These are phyloP conservation scores for Euwallacea similis DNA, from an alignment of 1,140 invertebrate species.

Conservation along the genomic window DNA sequence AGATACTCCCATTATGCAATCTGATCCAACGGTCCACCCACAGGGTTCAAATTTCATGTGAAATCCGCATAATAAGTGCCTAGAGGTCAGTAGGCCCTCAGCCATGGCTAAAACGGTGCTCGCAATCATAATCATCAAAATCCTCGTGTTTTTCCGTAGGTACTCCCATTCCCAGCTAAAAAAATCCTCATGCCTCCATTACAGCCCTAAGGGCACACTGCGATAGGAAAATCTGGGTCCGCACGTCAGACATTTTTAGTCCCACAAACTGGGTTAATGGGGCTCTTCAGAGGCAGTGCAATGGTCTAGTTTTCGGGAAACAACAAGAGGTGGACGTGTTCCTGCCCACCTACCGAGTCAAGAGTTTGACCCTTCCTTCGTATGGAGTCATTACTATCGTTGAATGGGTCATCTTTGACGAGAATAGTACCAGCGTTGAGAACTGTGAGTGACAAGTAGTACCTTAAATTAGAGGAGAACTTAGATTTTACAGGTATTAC, in stretches of 20 bases:
- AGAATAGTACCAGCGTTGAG: slow-evolving; percentile 4
- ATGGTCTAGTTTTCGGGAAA: not conserved
- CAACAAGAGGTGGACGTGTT: too few species aligned
- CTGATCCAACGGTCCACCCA: too few species aligned
- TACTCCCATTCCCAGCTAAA: too few species aligned
- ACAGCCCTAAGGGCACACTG: not conserved
- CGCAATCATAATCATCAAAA: too few species aligned
- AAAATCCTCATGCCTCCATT: not conserved
- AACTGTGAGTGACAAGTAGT: slow-evolving; percentile 14
- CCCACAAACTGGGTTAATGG: slow-evolving; percentile 6
- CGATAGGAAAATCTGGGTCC: slow-evolving; percentile 20
- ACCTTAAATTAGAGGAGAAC: too few species aligned
- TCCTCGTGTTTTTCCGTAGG: too few species aligned
- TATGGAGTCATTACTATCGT: not conserved
- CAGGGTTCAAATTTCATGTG: too few species aligned
- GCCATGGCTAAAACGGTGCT: too few species aligned
- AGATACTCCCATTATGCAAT: too few species aligned
- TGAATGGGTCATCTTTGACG: slow-evolving; percentile 4
- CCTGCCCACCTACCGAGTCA: not conserved
- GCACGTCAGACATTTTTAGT: not conserved
- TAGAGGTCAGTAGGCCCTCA: too few species aligned
- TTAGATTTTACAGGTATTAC: too few species aligned
- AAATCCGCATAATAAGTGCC: too few species aligned
- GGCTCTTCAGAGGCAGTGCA: not conserved
- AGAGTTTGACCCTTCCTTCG: not conserved